These are phyloP conservation scores for Antennarius striatus DNA, from an alignment of 2,113 vertebrate genomes.

Conservation along the genomic window DNA sequence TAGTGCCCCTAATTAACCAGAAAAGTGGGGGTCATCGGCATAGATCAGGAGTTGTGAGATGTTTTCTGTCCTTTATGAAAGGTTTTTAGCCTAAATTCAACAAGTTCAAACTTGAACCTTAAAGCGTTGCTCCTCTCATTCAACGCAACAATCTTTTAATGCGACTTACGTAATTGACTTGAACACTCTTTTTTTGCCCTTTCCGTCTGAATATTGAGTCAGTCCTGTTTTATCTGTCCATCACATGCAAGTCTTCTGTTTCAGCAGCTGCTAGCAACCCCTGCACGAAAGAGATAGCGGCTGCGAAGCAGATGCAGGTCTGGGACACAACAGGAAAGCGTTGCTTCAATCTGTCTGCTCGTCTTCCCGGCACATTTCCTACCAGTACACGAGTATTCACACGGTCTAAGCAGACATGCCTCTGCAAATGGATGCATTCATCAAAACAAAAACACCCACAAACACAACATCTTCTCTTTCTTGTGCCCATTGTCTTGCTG, in stretches of 20 bases:
- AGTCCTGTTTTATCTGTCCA: constrained; percentile 5
- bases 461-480: constrained; percentile 36
- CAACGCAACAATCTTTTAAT: too few relatives aligned
- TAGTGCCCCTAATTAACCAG: too few relatives aligned
- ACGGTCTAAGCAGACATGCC: constrained; percentile 45
- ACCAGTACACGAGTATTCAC: constrained; percentile 37
- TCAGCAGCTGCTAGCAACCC: constrained; percentile 35
- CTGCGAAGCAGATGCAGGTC: constrained; percentile 59
- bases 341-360: constrained; percentile 47
- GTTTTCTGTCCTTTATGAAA: too few relatives aligned
- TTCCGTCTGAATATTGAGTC: constrained; percentile 14
- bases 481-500: constrained; percentile 2
- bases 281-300: constrained; percentile 30
- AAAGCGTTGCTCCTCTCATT: too few relatives aligned
- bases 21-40: too few relatives aligned
- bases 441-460: constrained; percentile 33
- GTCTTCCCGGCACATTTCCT: constrained; percentile 37
- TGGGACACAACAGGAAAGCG: constrained; percentile 56
- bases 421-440: constrained; percentile 46
- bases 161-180: too few relatives aligned
- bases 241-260: constrained; percentile 34
- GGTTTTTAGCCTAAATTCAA: too few relatives aligned
- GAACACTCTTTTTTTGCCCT: background rate
- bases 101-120: too few relatives aligned
- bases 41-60: too few relatives aligned